phyloP scores from a whole-genome alignment of 2,797 vertebrate genomes.

The Nannoperca australis region DNA sequence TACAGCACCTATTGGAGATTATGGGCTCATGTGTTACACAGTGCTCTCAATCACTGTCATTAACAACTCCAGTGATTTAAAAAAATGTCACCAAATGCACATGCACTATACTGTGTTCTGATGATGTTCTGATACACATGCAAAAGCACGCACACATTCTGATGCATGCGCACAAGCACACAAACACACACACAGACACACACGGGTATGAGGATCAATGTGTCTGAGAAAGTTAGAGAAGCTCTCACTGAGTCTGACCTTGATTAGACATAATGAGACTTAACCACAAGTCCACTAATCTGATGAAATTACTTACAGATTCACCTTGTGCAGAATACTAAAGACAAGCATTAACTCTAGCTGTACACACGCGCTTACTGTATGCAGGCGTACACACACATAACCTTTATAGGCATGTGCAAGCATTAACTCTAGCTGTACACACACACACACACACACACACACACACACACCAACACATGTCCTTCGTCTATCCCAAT shows the following conservation, averaged over 20 bases:
- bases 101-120: neutral
- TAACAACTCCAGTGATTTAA: neutral
- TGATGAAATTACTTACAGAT: slow-evolving; percentile 65
- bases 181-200: neutral
- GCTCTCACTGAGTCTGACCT: slow-evolving; percentile 62
- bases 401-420: slow-evolving; percentile 10
- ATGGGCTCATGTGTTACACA: neutral
- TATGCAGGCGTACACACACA: neutral
- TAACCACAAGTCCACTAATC: slow-evolving; percentile 71
- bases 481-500: slow-evolving; percentile 49
- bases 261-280: slow-evolving; percentile 76
- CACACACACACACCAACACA: neutral
- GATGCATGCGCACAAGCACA: neutral
- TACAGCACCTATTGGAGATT: neutral
- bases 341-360: slow-evolving; percentile 55
- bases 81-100: neutral
- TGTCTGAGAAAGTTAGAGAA: slow-evolving; percentile 57
- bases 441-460: neutral
- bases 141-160: neutral
- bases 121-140: neutral
- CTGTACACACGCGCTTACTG: slow-evolving; percentile 20
- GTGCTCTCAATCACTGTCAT: neutral
- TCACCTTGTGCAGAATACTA: slow-evolving; percentile 69
- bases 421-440: too few relatives aligned
- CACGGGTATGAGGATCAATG: slow-evolving; percentile 48